Evolutionary conservation across 2,888 invertebrate genomes (phyloP).

Genomic region (Eupeodes latifasciatus): DNA sequence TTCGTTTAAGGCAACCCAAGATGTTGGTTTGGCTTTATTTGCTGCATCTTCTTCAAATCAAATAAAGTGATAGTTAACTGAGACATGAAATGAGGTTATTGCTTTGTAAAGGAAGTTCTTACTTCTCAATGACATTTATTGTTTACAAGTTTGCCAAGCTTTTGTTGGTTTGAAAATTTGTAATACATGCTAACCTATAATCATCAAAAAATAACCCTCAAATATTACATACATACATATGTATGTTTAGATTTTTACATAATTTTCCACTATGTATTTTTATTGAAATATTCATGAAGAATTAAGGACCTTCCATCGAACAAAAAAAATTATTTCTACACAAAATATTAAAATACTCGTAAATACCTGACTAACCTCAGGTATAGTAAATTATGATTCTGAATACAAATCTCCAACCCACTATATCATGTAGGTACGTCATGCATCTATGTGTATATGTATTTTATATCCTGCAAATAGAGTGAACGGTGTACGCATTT

Average conservation of each 20-base stretch:
- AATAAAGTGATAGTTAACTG: too few species aligned
- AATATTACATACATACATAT: not conserved
- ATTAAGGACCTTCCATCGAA: not conserved
- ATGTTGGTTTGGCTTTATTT: too few species aligned
- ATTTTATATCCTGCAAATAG: not conserved
- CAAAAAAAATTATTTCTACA: not conserved
- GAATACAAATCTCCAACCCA: not conserved
- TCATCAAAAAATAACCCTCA: too few species aligned
- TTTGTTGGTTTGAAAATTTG: too few species aligned
- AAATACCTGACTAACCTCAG: not conserved
- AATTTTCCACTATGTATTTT: not conserved
- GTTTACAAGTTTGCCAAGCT: too few species aligned
- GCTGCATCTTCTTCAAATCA: too few species aligned
- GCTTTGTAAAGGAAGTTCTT: too few species aligned
- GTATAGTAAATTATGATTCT: constrained; percentile 1
- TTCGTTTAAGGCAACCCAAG: too few species aligned
- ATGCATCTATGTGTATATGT: not conserved
- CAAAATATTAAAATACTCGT: not conserved
- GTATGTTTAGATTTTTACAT: not conserved
- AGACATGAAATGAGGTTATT: too few species aligned
- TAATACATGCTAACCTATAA: too few species aligned
- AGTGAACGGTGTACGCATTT: constrained; percentile 16
- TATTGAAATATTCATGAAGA: constrained; percentile 3
- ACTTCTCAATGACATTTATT: too few species aligned
- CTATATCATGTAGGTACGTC: too few species aligned